A percentile compares a stretch with the other conserved stretches of the same genome.
Evolutionary conservation across 2,888 invertebrate genomes (phyloP).

Genomic region (Brachypalpus laphriformis): DNA sequence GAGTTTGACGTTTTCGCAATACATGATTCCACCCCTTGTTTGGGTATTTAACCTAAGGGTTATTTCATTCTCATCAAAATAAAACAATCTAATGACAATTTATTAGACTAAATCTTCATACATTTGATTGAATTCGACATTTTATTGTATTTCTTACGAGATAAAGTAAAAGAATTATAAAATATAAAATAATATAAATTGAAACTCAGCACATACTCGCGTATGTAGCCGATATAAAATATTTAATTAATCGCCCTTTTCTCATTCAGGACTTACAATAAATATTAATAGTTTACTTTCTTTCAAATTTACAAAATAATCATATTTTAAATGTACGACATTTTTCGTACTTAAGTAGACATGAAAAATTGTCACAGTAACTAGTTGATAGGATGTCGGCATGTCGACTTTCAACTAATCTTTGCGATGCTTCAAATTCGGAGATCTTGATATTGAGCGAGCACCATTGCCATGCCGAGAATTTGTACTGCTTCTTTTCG

Average conservation of each 20-base stretch:
- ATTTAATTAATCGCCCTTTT: constrained; percentile 2
- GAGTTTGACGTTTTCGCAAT: too few relatives aligned
- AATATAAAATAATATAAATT: constrained; percentile 10
- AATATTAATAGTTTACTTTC: constrained; percentile 8
- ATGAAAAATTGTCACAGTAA: background rate
- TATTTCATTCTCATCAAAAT: background rate
- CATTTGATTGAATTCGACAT: background rate
- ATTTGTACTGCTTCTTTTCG: constrained; percentile 57
- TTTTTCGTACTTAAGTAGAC: background rate
- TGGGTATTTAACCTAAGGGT: background rate
- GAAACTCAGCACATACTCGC: constrained; percentile 4
- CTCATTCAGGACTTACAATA: constrained; percentile 3
- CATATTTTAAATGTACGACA: constrained; percentile 16
- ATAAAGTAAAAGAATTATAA: background rate
- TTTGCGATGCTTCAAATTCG: constrained; percentile 49
- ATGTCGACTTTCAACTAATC: constrained; percentile 55
- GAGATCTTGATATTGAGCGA: constrained; percentile 50
- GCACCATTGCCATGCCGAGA: constrained; percentile 33
- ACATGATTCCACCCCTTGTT: too few relatives aligned
- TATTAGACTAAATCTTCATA: constrained; percentile 7
- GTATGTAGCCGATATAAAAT: constrained; percentile 12
- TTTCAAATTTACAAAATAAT: constrained; percentile 15
- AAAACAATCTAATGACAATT: background rate
- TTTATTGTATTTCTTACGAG: background rate
- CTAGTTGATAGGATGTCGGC: constrained; percentile 6